Evolutionary conservation across 2,888 invertebrate species (phyloP), one percentile per base, ranked within the genome.

Genomic region (Nasonovia ribisnigri): DNA sequence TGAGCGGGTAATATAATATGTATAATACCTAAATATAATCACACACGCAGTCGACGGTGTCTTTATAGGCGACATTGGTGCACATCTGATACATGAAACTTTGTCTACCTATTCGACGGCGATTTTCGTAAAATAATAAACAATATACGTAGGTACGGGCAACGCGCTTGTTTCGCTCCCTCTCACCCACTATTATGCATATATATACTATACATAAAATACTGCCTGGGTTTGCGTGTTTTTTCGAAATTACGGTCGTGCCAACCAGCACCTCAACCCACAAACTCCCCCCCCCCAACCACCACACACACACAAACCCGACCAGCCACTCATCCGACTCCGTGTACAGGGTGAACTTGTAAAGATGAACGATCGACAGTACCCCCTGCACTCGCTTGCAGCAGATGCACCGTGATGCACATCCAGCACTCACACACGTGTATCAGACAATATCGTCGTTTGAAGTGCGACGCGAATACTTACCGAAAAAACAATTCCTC

Each of bases 401-500:
- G 36, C 36, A 20, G 20, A 77, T 20, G 36, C 36, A 77, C 77
- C 20, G 0, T 2, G n/a, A n/a, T n/a, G 5, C 42, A 86, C 42
- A 11, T 10, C 46, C 26, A 11, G 26, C 46, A 43, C 24, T 10
- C 84, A 26, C 43, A 3, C 84, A n/a, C 86, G 48, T 29, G 48
- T n/a, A 20, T 77, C n/a, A 2, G 16, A 46, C 29, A 10, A 3
- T 13, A 5, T 29, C 67, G 2, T 67, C 48, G 87, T 48, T n/a
- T 87, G 42, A 11, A 2, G 60, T 60, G 60, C 60, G 13, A 11
- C 90, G 67, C 67, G 48, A 11, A 60, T 13, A 91, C 93, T 93
- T 60, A 93, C 93, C 93, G 93, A 93, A 93, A 93, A 93, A 93
- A 93, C 93, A 93, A 93, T 93, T 93, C 90, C 90, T 93, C 90